Conservation (phyloP, 1,140 invertebrate genomes). For the Camponotus vicinus region DNA sequence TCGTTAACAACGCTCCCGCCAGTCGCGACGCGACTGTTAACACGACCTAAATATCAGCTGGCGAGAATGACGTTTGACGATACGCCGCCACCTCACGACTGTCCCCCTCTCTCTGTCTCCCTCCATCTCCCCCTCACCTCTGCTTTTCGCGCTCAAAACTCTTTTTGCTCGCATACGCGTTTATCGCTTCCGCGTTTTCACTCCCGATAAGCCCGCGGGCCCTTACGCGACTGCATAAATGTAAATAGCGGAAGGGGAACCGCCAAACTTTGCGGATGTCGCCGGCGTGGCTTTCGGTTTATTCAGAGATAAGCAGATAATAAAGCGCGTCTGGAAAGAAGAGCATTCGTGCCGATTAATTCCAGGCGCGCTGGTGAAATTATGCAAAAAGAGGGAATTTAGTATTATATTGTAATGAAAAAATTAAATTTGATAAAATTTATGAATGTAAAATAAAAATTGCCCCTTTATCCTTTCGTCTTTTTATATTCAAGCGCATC, state of each 20-base stretch:
- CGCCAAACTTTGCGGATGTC: background rate
- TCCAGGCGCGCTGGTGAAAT: background rate
- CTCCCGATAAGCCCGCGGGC: constrained; percentile 15
- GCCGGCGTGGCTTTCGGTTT: constrained; percentile 6
- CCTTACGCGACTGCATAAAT: background rate
- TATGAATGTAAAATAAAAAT: background rate
- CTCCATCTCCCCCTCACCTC: background rate
- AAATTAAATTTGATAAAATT: background rate
- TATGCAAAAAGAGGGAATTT: background rate
- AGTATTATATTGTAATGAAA: background rate
- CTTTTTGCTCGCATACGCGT: background rate
- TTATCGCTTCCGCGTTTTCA: constrained; percentile 50
- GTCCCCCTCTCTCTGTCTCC: too few relatives aligned
- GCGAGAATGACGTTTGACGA: constrained; percentile 33
- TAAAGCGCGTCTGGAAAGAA: background rate
- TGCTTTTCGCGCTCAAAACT: constrained; percentile 17
- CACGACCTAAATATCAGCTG: constrained; percentile 71
- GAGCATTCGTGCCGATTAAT: background rate
- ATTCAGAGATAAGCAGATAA: constrained; percentile 8
- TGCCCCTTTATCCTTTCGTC: too few relatives aligned
- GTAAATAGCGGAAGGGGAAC: background rate
- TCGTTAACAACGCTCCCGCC: constrained; percentile 61
- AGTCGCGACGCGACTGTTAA: constrained; percentile 63
- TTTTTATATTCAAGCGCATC: background rate
- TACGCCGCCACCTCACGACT: background rate